A percentile compares a stretch with the other conserved stretches of the same genome.
Evolutionary conservation across 2,888 invertebrate species (phyloP).

Genomic region (Scaptomyza reducta): DNA sequence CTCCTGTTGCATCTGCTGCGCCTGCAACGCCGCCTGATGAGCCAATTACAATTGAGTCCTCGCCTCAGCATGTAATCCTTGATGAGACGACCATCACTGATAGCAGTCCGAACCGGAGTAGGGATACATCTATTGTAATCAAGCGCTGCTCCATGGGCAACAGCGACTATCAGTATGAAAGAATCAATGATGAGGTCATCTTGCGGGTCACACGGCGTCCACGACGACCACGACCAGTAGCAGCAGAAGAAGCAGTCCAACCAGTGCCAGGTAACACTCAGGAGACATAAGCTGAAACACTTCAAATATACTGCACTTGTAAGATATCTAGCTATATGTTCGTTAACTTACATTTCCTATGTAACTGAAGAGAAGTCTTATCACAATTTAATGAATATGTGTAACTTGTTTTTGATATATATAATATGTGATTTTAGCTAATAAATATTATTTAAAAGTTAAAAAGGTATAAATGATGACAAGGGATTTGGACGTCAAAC

Average conservation of each 20-base stretch:
- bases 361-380: neutral
- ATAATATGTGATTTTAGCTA: conserved; percentile 16
- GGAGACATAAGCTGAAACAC: neutral
- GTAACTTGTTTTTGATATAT: neutral
- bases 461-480: neutral
- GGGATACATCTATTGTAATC: conserved; percentile 44
- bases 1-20: neutral
- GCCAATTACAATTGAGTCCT: neutral
- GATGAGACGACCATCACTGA: conserved; percentile 52
- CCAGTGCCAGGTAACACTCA: neutral
- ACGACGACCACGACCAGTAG: conserved; percentile 21
- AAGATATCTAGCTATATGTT: conserved; percentile 33
- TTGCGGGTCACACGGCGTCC: conserved; percentile 72
- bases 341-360: neutral
- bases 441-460: neutral
- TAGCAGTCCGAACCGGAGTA: conserved; percentile 7
- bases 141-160: conserved; percentile 78
- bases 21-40: conserved; percentile 16
- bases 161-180: conserved; percentile 80
- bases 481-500: neutral
- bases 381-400: neutral
- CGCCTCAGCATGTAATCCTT: conserved; percentile 44
- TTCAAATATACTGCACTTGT: neutral
- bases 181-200: conserved; percentile 73
- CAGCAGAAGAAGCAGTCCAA: neutral